phyloP scores from a whole-genome alignment of 2,888 invertebrate genomes.

The Callosobruchus maculatus region DNA sequence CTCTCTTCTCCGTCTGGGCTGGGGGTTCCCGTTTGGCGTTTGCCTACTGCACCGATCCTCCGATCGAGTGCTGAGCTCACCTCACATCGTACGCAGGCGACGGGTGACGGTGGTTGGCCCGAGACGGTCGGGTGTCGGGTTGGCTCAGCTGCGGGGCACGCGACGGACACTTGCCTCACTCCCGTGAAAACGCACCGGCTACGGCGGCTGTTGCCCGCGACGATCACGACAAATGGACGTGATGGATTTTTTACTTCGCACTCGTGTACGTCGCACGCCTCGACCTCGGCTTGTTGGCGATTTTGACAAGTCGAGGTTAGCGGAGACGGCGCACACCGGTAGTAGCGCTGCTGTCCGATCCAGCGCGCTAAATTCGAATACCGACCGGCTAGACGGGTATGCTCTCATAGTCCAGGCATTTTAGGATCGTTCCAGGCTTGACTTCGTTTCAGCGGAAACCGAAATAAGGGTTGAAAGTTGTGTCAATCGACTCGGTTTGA shows the following conservation, averaged over 20 bases:
- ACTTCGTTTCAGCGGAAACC: too few relatives aligned
- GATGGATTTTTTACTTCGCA: neutral
- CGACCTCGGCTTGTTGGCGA: slow-evolving; percentile 1
- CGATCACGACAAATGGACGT: neutral
- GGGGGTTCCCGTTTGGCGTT: neutral
- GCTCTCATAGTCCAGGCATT: neutral
- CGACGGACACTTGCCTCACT: neutral
- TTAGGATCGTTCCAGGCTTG: neutral
- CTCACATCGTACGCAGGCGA: slow-evolving; percentile 1
- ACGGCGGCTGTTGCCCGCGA: neutral
- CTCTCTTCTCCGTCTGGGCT: neutral
- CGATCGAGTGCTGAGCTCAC: neutral
- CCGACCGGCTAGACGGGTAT: neutral
- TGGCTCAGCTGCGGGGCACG: slow-evolving; percentile 13
- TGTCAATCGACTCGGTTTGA: too few relatives aligned
- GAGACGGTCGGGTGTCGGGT: slow-evolving; percentile 26
- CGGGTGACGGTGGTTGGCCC: slow-evolving; percentile 25
- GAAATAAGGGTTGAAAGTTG: too few relatives aligned
- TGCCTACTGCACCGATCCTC: neutral
- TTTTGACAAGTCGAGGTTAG: neutral
- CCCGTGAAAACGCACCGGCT: neutral
- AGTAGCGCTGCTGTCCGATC: neutral
- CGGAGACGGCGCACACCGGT: neutral
- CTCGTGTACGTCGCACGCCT: neutral
- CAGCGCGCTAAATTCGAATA: neutral